Percentiles rank a stretch among this genome's conserved stretches.
Conservation (phyloP, 2,888 invertebrate species). For the Apamea anceps region DNA sequence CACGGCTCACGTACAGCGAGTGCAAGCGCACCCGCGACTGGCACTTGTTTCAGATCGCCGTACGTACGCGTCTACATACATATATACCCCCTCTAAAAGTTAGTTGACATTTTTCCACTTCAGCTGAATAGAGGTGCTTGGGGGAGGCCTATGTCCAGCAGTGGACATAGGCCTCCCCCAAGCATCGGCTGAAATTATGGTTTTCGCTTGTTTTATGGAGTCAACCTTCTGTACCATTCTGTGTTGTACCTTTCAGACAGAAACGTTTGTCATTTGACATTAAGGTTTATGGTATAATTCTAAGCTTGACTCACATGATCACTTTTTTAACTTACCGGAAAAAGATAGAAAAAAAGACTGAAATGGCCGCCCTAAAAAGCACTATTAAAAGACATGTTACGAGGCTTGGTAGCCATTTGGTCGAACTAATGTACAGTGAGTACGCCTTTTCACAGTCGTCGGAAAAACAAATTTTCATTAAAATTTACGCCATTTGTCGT, state of each 20-base stretch:
- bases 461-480: background rate
- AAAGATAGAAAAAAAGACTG: constrained; percentile 22
- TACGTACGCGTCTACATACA: background rate
- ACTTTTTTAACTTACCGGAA: constrained; percentile 23
- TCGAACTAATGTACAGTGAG: background rate
- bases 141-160: background rate
- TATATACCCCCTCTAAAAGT: background rate
- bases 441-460: background rate
- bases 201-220: background rate
- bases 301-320: constrained; percentile 7
- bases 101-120: background rate
- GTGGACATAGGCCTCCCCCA: background rate
- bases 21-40: background rate
- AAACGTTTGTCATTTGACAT: constrained; percentile 17
- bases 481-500: background rate
- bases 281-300: constrained; percentile 5
- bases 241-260: background rate
- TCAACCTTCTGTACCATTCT: background rate
- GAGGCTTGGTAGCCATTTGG: constrained; percentile 1
- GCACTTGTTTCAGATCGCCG: background rate
- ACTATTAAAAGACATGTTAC: constrained; percentile 36
- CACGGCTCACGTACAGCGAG: background rate
- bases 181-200: background rate
- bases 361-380: constrained; percentile 12
- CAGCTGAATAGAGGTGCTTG: background rate